Base-by-base conservation (phyloP, 2,888 invertebrate species). In the Mylabris sibirica region DNA sequence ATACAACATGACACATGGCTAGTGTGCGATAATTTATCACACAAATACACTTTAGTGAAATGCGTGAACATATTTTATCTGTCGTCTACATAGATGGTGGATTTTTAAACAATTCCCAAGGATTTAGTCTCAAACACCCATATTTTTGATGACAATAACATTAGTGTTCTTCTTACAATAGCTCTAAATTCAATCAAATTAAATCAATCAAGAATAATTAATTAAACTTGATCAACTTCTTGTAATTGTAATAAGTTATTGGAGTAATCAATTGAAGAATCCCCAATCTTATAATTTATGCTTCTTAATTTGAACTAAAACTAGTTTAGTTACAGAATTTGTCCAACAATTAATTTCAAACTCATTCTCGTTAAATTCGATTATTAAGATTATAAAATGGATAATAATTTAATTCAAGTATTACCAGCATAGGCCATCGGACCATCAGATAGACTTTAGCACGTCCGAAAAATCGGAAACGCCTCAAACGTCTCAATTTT, bases 401-500 rank as follows among this genome's bases (percentile, higher is more conserved):
- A 38, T 1, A 14, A 38, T n/a, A 30, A 60, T 14, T 60, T 6
- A 60, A 30, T 20, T n/a, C 9, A 20, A 64, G 86, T 76, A 14
- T 57, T 57, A 89, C 89, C 89, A 89, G 81, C 82, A 88, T 86
- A 22, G 89, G 88, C 88, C 88, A 89, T 79, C 88, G 85, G 66
- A 88, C 88, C 79, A 88, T 87, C 69, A 89, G 86, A 81, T 89
- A 89, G 74, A 89, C 88, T 81, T 89, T 89, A 71, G 89, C 89
- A 77, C 89, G 84, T 79, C 89, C 89, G 81, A 89, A 89, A 79
- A 89, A 87, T 78, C 88, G 85, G 81, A 89, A 88, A 78, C 87
- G 86, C 77, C 87, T 83, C 74, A 88, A 82, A 77, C 88, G 85
- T 80, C 85, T 84, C 83, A 88, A 84, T 79, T 87, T 88, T 82